Conservation (phyloP, 2,797 vertebrate species). For the Masticophis lateralis region DNA sequence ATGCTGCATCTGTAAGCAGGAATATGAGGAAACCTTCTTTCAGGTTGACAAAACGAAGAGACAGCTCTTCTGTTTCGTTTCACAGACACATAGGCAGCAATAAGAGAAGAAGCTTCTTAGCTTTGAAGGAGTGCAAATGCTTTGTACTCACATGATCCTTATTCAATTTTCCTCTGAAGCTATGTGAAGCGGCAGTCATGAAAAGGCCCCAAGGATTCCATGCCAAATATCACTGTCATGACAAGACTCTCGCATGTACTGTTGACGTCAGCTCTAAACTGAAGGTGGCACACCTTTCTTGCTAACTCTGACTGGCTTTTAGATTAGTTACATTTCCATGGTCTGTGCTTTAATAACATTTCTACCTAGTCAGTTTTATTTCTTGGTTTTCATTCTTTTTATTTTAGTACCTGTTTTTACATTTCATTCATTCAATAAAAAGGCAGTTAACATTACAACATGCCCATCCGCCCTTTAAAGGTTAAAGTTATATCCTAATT, state of each 20-base stretch:
- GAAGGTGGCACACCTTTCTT: neutral
- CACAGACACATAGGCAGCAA: neutral
- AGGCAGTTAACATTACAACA: neutral
- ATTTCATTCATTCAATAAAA: neutral
- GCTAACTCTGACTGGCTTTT: neutral
- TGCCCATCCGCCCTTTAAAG: neutral
- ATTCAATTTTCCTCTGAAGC: neutral
- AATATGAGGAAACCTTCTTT: neutral
- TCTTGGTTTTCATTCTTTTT: neutral
- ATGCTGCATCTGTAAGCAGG: neutral
- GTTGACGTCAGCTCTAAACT: neutral
- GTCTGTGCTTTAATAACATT: neutral
- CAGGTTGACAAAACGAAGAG: neutral
- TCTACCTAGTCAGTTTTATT: neutral
- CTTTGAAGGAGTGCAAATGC: neutral
- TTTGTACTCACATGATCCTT: neutral
- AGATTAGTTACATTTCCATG: neutral
- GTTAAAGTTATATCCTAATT: neutral
- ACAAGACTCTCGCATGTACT: neutral
- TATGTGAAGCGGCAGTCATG: neutral
- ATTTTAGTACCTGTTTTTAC: neutral
- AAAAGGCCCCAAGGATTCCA: neutral
- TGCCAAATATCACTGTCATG: neutral
- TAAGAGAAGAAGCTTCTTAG: neutral
- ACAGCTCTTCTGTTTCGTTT: neutral